phyloP scores from a whole-genome alignment of 2,888 invertebrate species.

The Lydus trimaculatus region DNA sequence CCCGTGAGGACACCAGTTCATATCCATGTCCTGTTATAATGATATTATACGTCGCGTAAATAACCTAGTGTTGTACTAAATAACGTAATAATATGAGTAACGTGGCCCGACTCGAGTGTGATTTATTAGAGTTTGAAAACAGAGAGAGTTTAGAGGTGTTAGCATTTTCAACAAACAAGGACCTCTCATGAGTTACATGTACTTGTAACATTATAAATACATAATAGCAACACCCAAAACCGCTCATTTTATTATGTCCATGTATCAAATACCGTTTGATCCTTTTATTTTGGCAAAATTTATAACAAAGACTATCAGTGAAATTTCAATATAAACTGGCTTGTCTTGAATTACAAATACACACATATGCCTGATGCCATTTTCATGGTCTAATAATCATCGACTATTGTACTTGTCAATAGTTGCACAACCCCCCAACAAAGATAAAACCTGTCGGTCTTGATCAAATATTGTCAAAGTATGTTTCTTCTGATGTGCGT shows the following conservation, averaged over 20 bases:
- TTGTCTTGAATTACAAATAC: neutral
- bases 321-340: neutral
- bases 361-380: too few relatives aligned
- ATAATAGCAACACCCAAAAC: neutral
- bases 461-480: conserved; percentile 38
- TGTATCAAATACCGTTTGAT: neutral
- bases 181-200: conserved; percentile 7
- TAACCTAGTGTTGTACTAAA: conserved; percentile 56
- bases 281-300: too few relatives aligned
- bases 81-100: conserved; percentile 58
- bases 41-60: conserved; percentile 50
- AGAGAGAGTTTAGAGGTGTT: conserved; percentile 36
- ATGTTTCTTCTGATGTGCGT: conserved; percentile 30
- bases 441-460: conserved; percentile 26
- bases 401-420: conserved; percentile 8
- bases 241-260: neutral
- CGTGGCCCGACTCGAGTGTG: conserved; percentile 49
- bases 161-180: conserved; percentile 26
- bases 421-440: conserved; percentile 17
- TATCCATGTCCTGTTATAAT: conserved; percentile 58
- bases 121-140: conserved; percentile 56
- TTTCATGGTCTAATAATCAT: neutral
- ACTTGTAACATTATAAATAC: neutral
- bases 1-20: conserved; percentile 51
- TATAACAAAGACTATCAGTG: too few relatives aligned